Evolutionary conservation across 2,888 invertebrate species (phyloP).

Genomic region (Peribatodes rhomboidaria): DNA sequence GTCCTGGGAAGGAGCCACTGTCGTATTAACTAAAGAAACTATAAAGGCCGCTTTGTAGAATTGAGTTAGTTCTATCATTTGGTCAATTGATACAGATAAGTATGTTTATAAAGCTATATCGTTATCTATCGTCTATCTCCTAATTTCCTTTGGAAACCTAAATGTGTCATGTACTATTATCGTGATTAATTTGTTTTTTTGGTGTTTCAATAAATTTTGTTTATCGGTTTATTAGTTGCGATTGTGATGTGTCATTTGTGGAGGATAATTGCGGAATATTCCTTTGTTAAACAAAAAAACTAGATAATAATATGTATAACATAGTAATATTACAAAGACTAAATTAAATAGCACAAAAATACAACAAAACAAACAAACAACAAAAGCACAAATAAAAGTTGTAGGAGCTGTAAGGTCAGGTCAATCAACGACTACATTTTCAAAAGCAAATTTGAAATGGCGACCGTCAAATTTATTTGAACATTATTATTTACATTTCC

Average conservation of each 20-base stretch:
- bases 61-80: background rate
- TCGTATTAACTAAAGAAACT: background rate
- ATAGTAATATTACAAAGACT: too few species aligned
- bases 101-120: background rate
- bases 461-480: too few species aligned
- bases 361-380: too few species aligned
- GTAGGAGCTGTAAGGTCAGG: too few species aligned
- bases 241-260: background rate
- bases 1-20: background rate
- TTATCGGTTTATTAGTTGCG: conserved; percentile 37
- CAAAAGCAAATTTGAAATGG: too few species aligned
- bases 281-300: background rate
- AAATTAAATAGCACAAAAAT: too few species aligned
- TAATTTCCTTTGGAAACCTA: conserved; percentile 54
- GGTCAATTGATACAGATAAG: background rate
- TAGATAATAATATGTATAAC: background rate
- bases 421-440: too few species aligned
- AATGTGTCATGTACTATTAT: conserved; percentile 52
- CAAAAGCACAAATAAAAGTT: too few species aligned
- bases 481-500: too few species aligned
- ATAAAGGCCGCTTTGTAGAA: background rate
- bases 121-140: conserved; percentile 55
- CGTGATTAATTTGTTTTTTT: conserved; percentile 56
- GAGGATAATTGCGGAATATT: conserved; percentile 12
- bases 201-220: conserved; percentile 47